Conservation (phyloP, 2,888 invertebrate species). For the Caenorhabditis sp. region DNA sequence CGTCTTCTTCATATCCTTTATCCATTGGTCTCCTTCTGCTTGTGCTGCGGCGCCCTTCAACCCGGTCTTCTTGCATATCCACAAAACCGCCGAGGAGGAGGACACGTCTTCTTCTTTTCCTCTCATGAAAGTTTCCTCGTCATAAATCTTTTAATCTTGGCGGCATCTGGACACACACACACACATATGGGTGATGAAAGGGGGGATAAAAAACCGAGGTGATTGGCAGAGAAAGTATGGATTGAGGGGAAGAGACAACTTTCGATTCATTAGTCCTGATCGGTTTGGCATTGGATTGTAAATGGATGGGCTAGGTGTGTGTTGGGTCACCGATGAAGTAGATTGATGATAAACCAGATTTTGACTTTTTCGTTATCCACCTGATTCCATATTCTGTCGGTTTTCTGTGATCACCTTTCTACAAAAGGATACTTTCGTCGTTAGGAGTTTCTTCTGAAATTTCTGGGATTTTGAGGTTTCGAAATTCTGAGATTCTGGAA, state of each 20-base stretch:
- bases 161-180: neutral
- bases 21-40: neutral
- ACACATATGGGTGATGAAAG: constrained; percentile 14
- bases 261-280: constrained; percentile 25
- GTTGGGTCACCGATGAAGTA: constrained; percentile 15
- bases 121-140: constrained; percentile 36
- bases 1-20: constrained; percentile 8
- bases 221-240: constrained; percentile 22
- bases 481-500: too few species aligned
- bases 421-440: too few species aligned
- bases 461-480: too few species aligned
- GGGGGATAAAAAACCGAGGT: constrained; percentile 5
- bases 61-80: constrained; percentile 44
- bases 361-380: neutral
- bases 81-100: constrained; percentile 35
- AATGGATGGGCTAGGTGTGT: neutral
- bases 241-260: constrained; percentile 1
- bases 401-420: too few species aligned
- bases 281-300: constrained; percentile 11
- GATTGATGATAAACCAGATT: neutral
- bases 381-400: neutral
- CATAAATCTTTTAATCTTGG: constrained; percentile 45
- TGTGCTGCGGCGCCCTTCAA: constrained; percentile 52
- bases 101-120: constrained; percentile 25
- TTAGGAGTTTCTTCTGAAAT: too few species aligned